A percentile compares a stretch with the other conserved stretches of the same genome.
Conservation (phyloP, 2,888 invertebrate species). For the Tribolium freemani region DNA sequence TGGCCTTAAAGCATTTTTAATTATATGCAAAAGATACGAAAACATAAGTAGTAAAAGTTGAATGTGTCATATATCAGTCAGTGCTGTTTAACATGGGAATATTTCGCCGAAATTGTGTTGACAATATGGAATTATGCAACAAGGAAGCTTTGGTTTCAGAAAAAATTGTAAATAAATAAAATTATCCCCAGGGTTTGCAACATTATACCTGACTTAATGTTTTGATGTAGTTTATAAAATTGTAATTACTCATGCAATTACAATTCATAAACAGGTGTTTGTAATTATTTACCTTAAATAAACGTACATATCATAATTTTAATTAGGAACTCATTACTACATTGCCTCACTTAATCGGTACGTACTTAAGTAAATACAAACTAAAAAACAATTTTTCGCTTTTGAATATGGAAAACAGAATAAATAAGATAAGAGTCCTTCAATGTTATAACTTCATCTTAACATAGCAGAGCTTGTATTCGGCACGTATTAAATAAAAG, state of each 20-base stretch:
- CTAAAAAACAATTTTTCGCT: too few relatives aligned
- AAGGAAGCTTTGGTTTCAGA: too few relatives aligned
- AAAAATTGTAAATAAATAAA: too few relatives aligned
- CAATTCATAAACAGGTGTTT: not conserved
- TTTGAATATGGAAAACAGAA: too few relatives aligned
- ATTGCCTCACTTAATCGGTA: not conserved
- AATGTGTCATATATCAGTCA: not conserved
- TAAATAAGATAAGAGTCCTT: too few relatives aligned
- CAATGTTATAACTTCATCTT: too few relatives aligned
- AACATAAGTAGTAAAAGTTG: not conserved
- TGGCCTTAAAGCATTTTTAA: conserved; percentile 1
- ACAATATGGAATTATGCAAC: not conserved
- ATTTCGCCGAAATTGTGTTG: not conserved
- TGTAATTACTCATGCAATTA: not conserved
- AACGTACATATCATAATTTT: not conserved
- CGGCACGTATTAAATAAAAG: too few relatives aligned
- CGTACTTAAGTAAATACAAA: not conserved
- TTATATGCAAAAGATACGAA: not conserved
- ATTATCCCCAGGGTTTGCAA: too few relatives aligned
- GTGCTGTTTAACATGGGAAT: not conserved
- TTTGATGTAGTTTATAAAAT: not conserved
- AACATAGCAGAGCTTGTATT: too few relatives aligned
- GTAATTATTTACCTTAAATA: not conserved
- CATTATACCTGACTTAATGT: too few relatives aligned
- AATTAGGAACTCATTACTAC: not conserved